Percentiles rank a stretch among this genome's conserved stretches.
Evolutionary conservation across 2,797 vertebrate species (phyloP).

Genomic region (Melanitta fusca): DNA sequence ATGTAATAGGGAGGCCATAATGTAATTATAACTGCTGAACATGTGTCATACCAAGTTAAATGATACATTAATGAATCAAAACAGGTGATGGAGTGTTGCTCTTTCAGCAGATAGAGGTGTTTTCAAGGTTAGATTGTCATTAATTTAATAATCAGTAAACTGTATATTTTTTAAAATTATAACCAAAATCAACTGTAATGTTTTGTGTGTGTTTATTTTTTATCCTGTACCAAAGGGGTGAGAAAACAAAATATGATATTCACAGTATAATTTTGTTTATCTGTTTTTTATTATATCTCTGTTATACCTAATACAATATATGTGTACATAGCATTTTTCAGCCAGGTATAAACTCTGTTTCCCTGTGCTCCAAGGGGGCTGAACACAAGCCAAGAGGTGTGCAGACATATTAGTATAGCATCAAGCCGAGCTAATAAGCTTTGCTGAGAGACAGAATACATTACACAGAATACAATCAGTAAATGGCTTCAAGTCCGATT

Average conservation of each 20-base stretch:
- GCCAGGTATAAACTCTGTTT: neutral
- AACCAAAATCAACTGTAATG: slow-evolving; percentile 71
- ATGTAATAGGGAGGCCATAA: slow-evolving; percentile 83
- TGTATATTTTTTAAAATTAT: slow-evolving; percentile 79
- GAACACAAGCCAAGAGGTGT: neutral
- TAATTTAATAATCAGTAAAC: slow-evolving; percentile 84
- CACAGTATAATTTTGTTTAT: slow-evolving; percentile 44
- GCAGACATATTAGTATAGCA: neutral
- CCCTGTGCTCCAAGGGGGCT: neutral
- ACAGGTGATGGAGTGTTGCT: slow-evolving; percentile 84
- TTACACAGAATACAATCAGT: neutral
- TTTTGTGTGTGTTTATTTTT: neutral
- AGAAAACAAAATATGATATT: slow-evolving; percentile 1
- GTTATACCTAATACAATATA: neutral
- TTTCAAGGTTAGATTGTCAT: slow-evolving; percentile 83
- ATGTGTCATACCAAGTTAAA: slow-evolving; percentile 84
- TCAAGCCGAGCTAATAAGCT: neutral
- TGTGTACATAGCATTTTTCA: neutral
- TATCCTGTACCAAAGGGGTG: neutral
- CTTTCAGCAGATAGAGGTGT: slow-evolving; percentile 81
- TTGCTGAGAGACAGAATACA: neutral
- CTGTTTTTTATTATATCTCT: slow-evolving; percentile 31
- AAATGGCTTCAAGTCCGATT: neutral
- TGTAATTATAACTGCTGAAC: slow-evolving; percentile 85
- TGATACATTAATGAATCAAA: slow-evolving; percentile 85